Percentiles rank a stretch among this genome's conserved stretches.
Conservation (phyloP, 2,113 vertebrate species). For the Paramisgurnus dabryanus region DNA sequence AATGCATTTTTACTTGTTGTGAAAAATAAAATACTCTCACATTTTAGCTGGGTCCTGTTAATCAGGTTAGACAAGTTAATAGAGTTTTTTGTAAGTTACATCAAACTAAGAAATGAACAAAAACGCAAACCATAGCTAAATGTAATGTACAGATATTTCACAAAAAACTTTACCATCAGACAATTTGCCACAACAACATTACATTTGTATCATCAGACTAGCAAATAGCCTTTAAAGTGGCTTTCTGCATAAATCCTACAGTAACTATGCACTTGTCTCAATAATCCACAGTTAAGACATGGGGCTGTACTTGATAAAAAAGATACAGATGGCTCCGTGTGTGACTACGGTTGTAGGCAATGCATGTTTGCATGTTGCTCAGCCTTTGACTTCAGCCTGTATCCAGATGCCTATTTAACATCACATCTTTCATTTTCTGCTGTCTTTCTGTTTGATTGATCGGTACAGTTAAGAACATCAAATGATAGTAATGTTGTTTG, state of each 20-base stretch:
- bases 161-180: neutral
- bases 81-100: neutral
- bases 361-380: neutral
- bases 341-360: neutral
- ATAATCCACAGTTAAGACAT: neutral
- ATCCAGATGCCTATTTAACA: slow-evolving; percentile 17
- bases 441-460: slow-evolving; percentile 23
- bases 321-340: slow-evolving; percentile 18
- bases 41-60: neutral
- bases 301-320: neutral
- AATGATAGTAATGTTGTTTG: slow-evolving; percentile 15
- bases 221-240: neutral
- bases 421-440: neutral
- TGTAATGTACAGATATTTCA: too few species aligned
- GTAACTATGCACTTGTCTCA: neutral
- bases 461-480: slow-evolving; percentile 8
- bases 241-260: neutral
- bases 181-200: neutral
- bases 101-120: neutral
- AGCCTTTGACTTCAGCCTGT: neutral
- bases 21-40: neutral
- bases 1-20: neutral
- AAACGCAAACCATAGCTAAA: too few species aligned
- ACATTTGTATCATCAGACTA: neutral
- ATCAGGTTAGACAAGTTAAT: neutral